Evolutionary conservation across 2,888 invertebrate genomes (phyloP).

Genomic region (Chrysodeixis includens): DNA sequence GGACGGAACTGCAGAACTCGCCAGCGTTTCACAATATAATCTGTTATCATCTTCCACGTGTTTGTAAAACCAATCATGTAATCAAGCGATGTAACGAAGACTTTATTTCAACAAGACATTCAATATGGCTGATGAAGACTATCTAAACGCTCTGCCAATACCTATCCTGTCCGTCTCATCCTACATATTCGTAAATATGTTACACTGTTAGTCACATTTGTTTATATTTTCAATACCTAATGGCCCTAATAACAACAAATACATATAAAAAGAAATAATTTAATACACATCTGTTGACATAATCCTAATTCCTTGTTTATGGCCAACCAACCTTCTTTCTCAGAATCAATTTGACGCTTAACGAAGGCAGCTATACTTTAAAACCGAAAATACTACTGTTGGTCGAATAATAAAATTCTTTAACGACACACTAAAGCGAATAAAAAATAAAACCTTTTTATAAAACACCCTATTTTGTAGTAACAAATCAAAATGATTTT

Average conservation of each 20-base stretch:
- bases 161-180: too few relatives aligned
- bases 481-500: conserved; percentile 52
- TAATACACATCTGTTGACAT: background rate
- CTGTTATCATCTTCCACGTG: too few relatives aligned
- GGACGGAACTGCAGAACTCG: too few relatives aligned
- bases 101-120: too few relatives aligned
- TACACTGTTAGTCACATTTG: too few relatives aligned
- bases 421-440: conserved; percentile 26
- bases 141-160: too few relatives aligned
- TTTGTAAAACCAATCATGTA: too few relatives aligned
- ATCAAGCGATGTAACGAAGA: too few relatives aligned
- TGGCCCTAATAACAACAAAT: background rate
- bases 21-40: too few relatives aligned
- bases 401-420: conserved; percentile 25
- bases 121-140: too few relatives aligned
- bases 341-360: conserved; percentile 47
- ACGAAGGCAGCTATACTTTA: conserved; percentile 46
- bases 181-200: too few relatives aligned
- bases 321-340: conserved; percentile 35
- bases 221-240: too few relatives aligned
- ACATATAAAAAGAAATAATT: background rate
- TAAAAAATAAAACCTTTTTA: conserved; percentile 26
- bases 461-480: conserved; percentile 29
- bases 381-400: conserved; percentile 26
- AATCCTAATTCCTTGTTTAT: conserved; percentile 6